These are phyloP conservation scores for Pangasius krempfi DNA, from an alignment of 2,797 vertebrate species.

Conservation along the genomic window DNA sequence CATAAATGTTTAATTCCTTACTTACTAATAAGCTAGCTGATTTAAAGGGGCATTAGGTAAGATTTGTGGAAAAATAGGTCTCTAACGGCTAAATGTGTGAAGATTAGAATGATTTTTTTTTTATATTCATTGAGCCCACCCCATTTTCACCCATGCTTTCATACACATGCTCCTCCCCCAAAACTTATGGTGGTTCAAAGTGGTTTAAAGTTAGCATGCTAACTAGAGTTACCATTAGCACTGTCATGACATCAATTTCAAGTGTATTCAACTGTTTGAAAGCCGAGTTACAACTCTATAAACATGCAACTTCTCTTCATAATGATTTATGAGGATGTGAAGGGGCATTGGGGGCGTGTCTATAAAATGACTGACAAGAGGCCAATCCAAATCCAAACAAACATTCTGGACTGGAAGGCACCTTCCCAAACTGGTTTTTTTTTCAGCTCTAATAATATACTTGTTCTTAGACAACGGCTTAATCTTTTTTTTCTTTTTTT, in stretches of 20 bases:
- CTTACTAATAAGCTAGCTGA: too few relatives aligned
- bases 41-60: background rate
- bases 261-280: background rate
- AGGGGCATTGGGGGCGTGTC: background rate
- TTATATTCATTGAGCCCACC: too few relatives aligned
- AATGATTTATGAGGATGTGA: background rate
- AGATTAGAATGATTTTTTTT: background rate
- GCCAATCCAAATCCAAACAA: background rate
- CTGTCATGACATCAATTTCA: background rate
- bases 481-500: background rate
- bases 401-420: background rate
- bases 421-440: too few relatives aligned
- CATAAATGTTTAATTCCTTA: too few relatives aligned
- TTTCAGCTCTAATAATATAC: too few relatives aligned
- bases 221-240: background rate
- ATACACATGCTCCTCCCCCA: background rate
- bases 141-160: background rate
- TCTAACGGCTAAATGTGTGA: background rate
- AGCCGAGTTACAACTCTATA: background rate
- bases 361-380: background rate
- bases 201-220: too few relatives aligned
- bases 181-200: background rate
- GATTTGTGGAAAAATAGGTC: background rate
- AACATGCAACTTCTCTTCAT: background rate
- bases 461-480: too few relatives aligned